Evolutionary conservation across 2,888 invertebrate genomes (phyloP).

Genomic region (Therioaphis trifolii): DNA sequence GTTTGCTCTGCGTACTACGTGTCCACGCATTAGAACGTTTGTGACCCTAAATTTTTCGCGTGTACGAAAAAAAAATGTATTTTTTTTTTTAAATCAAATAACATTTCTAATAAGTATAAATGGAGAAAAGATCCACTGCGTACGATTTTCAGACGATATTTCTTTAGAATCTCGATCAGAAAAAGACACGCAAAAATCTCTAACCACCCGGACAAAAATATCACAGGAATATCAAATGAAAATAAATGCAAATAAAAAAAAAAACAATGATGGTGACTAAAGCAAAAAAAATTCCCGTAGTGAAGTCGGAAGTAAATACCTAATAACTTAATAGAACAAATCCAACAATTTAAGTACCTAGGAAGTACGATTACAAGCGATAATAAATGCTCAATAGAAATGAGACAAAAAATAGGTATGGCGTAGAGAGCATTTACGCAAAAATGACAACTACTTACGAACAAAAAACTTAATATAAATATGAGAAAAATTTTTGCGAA

Average conservation of each 20-base stretch:
- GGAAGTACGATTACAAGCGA: neutral
- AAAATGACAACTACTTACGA: conserved; percentile 7
- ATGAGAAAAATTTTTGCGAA: conserved; percentile 15
- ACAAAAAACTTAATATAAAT: conserved; percentile 18
- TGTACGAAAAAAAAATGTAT: too few relatives aligned
- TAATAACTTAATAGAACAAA: neutral
- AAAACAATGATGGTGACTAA: conserved; percentile 40
- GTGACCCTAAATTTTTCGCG: too few relatives aligned
- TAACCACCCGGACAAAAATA: conserved; percentile 18
- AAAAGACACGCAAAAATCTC: conserved; percentile 24
- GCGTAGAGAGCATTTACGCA: neutral
- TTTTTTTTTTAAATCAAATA: too few relatives aligned
- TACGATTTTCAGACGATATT: conserved; percentile 37
- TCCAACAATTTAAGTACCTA: too few relatives aligned
- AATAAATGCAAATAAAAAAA: conserved; percentile 34
- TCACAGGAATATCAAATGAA: conserved; percentile 15
- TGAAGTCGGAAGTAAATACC: conserved; percentile 25
- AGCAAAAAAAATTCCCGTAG: conserved; percentile 33
- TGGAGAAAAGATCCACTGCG: conserved; percentile 36
- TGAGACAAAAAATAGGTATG: conserved; percentile 2
- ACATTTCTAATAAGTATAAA: conserved; percentile 14
- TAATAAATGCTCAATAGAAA: conserved; percentile 5
- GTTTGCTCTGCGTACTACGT: too few relatives aligned
- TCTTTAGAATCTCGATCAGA: neutral
- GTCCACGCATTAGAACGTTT: too few relatives aligned